Evolutionary conservation across 1,140 invertebrate species (phyloP).

Genomic region (Epicauta chinensis): DNA sequence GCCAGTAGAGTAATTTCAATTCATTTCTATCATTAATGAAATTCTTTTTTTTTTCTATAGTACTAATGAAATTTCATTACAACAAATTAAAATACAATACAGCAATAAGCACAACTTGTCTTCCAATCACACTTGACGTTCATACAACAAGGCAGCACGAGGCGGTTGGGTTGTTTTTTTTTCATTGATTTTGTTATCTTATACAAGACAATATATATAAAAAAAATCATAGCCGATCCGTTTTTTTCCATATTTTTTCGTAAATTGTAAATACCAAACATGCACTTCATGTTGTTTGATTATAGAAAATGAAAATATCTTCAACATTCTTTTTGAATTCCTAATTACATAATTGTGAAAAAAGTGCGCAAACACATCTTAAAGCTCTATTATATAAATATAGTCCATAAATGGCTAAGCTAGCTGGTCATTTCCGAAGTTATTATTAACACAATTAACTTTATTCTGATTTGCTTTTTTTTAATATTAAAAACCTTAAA

Average conservation of each 20-base stretch:
- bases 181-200: no score
- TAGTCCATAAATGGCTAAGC: conserved; percentile 30
- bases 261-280: no score
- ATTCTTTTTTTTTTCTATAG: no score
- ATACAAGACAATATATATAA: no score
- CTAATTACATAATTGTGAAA: conserved; percentile 20
- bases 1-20: conserved; percentile 25
- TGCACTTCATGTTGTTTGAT: no score
- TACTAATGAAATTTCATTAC: conserved; percentile 6
- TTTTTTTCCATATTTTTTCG: no score
- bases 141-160: conserved; percentile 28
- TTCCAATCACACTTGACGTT: conserved; percentile 18
- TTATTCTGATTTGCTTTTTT: background rate
- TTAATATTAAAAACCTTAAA: conserved; percentile 8
- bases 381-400: conserved; percentile 14
- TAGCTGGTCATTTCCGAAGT: conserved; percentile 31
- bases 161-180: background rate
- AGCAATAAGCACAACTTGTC: conserved; percentile 21
- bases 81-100: conserved; percentile 14
- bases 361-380: conserved; percentile 19
- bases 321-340: conserved; percentile 22
- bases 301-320: conserved; percentile 18
- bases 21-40: conserved; percentile 5
- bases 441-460: conserved; percentile 18
- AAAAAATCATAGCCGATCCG: no score